Conservation (phyloP, 2,888 invertebrate genomes). For the Tetranychus piercei region DNA sequence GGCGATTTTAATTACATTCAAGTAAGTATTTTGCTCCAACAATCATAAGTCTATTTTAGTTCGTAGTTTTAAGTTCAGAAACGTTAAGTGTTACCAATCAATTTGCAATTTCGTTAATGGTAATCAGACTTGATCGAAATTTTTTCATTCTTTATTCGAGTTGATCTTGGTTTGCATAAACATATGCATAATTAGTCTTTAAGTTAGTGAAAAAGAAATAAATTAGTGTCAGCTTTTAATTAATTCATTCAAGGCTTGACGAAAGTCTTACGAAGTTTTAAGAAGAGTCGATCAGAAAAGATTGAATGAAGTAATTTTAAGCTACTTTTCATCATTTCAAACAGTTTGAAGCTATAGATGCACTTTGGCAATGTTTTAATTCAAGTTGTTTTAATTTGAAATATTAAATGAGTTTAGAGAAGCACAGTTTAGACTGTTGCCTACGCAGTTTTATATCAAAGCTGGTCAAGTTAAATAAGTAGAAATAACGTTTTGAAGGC, state of each 20-base stretch:
- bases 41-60: conserved; percentile 10
- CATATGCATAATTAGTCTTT: not conserved
- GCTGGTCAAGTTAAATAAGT: too few species aligned
- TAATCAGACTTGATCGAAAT: not conserved
- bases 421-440: too few species aligned
- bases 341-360: too few species aligned
- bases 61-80: not conserved
- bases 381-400: too few species aligned
- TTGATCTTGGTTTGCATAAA: not conserved
- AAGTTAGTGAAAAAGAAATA: not conserved
- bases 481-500: too few species aligned
- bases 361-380: too few species aligned
- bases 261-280: not conserved
- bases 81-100: not conserved
- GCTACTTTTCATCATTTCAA: too few species aligned
- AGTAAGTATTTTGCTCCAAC: conserved; percentile 45
- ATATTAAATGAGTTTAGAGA: too few species aligned
- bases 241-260: not conserved
- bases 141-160: not conserved
- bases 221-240: not conserved
- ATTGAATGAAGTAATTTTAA: too few species aligned
- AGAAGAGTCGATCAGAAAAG: not conserved
- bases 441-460: too few species aligned
- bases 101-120: not conserved
- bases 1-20: conserved; percentile 68